Conservation (phyloP, 1,140 invertebrate species). For the Drosophila nebulosa region DNA sequence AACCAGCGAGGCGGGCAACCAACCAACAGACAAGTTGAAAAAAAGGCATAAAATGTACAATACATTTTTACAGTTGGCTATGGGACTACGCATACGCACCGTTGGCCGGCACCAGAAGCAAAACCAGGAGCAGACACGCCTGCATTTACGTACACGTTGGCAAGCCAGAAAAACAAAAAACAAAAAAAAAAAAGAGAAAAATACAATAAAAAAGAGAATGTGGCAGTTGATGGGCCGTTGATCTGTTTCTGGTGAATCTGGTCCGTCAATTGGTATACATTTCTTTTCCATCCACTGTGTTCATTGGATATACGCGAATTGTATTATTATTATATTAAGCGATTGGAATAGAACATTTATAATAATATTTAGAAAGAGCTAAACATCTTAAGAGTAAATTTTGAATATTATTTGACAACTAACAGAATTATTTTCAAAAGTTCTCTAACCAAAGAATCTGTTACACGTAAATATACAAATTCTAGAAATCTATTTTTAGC, state of each 20-base stretch:
- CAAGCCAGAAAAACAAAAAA: constrained; percentile 13
- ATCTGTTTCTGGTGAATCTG: constrained; percentile 39
- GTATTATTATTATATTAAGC: not conserved
- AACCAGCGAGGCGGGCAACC: constrained; percentile 23
- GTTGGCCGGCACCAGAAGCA: constrained; percentile 35
- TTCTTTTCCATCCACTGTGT: not conserved
- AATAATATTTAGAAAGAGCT: too few species aligned
- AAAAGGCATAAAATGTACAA: constrained; percentile 62
- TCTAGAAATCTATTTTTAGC: too few species aligned
- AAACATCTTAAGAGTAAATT: too few species aligned
- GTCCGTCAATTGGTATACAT: not conserved
- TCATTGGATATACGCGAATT: not conserved
- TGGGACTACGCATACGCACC: constrained; percentile 49
- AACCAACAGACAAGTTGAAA: constrained; percentile 26
- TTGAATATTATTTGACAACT: too few species aligned
- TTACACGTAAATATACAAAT: too few species aligned
- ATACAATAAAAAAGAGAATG: constrained; percentile 8
- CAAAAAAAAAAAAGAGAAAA: constrained; percentile 6
- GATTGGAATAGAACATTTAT: too few species aligned
- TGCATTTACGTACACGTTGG: constrained; percentile 58
- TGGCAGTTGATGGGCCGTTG: constrained; percentile 62
- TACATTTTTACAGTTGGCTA: constrained; percentile 64
- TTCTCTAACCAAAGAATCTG: too few species aligned
- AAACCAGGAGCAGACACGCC: constrained; percentile 14
- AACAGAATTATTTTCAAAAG: too few species aligned